These are phyloP conservation scores for Ceraclea dissimilis DNA, from an alignment of 2,888 invertebrate genomes.

Conservation along the genomic window DNA sequence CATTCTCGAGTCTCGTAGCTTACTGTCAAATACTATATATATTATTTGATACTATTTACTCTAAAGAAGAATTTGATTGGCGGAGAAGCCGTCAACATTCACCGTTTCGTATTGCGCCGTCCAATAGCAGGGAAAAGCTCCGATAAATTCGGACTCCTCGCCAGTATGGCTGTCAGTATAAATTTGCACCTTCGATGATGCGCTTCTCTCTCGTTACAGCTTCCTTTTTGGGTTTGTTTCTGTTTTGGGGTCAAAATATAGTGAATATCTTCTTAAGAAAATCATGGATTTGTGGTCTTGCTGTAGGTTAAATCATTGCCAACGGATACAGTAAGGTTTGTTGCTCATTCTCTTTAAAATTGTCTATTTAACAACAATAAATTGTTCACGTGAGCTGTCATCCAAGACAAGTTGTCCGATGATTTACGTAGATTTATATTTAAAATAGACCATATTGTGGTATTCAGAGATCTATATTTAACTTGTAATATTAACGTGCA, in stretches of 20 bases:
- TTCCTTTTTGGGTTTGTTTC: slow-evolving; percentile 41
- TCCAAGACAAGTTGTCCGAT: slow-evolving; percentile 6
- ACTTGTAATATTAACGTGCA: no score
- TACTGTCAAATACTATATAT: no score
- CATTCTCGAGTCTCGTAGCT: no score
- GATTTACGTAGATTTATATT: slow-evolving; percentile 8
- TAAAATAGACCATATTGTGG: slow-evolving; percentile 15
- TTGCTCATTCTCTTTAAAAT: slow-evolving; percentile 11
- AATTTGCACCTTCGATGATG: slow-evolving; percentile 84
- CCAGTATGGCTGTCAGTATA: slow-evolving; percentile 97
- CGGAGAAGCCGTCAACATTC: slow-evolving; percentile 3
- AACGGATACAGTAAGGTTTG: slow-evolving; percentile 11
- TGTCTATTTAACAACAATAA: slow-evolving; percentile 1
- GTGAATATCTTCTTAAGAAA: slow-evolving; percentile 38
- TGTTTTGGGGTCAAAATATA: slow-evolving; percentile 14
- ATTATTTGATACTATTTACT: no score
- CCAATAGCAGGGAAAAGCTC: slow-evolving; percentile 61
- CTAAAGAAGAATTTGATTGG: no score
- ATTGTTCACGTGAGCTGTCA: slow-evolving; percentile 15
- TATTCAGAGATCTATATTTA: slow-evolving; percentile 2
- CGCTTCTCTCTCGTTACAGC: slow-evolving; percentile 70
- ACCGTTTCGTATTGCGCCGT: slow-evolving; percentile 1
- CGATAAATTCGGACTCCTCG: slow-evolving; percentile 78
- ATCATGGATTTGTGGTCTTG: slow-evolving; percentile 51
- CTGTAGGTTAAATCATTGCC: slow-evolving; percentile 31